phyloP scores from a whole-genome alignment of 2,113 vertebrate genomes.

The Epinephelus cyanopodus region DNA sequence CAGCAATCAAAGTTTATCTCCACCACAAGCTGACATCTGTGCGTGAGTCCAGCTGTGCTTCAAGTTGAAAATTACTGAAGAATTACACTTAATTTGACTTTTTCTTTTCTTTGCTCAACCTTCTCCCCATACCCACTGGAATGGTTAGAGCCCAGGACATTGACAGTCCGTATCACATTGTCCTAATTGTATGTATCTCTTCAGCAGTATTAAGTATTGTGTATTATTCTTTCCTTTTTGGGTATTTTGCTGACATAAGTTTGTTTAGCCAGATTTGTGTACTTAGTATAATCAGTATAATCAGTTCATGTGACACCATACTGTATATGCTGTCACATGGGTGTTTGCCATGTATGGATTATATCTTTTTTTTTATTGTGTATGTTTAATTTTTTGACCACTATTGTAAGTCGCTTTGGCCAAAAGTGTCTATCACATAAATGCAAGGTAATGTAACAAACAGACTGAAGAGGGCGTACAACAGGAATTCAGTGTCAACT shows the following conservation, averaged over 20 bases:
- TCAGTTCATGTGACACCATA: not conserved
- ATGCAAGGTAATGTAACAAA: not conserved
- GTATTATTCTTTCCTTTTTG: not conserved
- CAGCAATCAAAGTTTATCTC: not conserved
- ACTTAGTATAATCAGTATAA: no score
- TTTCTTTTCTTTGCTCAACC: not conserved
- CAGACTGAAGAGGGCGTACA: not conserved
- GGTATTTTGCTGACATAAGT: not conserved
- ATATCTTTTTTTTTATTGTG: not conserved
- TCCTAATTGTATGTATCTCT: not conserved
- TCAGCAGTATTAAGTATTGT: not conserved
- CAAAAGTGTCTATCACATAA: not conserved
- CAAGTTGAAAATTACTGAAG: not conserved
- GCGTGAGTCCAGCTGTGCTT: slow-evolving; percentile 30
- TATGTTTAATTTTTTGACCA: not conserved
- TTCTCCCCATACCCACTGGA: not conserved
- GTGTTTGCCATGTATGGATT: not conserved
- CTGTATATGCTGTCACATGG: not conserved
- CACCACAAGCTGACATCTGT: slow-evolving; percentile 51
- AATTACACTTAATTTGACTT: not conserved
- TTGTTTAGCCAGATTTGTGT: not conserved
- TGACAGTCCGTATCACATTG: not conserved
- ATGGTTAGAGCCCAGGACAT: not conserved
- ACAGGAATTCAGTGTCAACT: not conserved
- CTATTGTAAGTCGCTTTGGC: not conserved